A percentile compares a stretch with the other conserved stretches of the same genome.
Conservation (phyloP, 2,113 vertebrate genomes). For the Toxotes jaculatrix region DNA sequence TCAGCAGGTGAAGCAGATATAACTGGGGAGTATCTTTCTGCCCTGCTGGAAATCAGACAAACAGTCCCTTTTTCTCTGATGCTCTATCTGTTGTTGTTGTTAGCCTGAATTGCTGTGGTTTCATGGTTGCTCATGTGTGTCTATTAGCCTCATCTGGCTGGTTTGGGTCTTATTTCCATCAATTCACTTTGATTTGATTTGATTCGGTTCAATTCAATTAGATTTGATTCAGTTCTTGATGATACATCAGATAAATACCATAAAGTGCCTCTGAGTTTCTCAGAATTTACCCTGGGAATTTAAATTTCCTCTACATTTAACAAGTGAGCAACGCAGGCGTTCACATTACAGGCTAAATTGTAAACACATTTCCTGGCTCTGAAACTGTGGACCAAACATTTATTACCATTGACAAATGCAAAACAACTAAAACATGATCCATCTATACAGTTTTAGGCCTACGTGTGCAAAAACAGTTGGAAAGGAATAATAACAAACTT, state of each 20-base stretch:
- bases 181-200: not conserved
- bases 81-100: not conserved
- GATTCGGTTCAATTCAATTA: not conserved
- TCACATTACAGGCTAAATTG: too few species aligned
- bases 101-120: constrained; percentile 15
- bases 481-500: not conserved
- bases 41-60: constrained; percentile 10
- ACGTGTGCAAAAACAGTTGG: not conserved
- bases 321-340: too few species aligned
- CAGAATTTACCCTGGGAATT: not conserved
- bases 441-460: not conserved
- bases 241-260: not conserved
- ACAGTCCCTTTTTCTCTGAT: not conserved
- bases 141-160: not conserved
- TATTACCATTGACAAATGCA: not conserved
- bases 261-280: not conserved
- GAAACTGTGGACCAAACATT: not conserved
- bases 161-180: constrained; percentile 1
- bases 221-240: not conserved
- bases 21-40: not conserved
- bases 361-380: too few species aligned
- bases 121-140: not conserved
- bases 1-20: not conserved
- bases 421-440: not conserved
- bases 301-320: not conserved